Percentiles rank a stretch among this genome's conserved stretches.
Evolutionary conservation across 2,113 vertebrate genomes (phyloP).

Genomic region (Myotis davidii): DNA sequence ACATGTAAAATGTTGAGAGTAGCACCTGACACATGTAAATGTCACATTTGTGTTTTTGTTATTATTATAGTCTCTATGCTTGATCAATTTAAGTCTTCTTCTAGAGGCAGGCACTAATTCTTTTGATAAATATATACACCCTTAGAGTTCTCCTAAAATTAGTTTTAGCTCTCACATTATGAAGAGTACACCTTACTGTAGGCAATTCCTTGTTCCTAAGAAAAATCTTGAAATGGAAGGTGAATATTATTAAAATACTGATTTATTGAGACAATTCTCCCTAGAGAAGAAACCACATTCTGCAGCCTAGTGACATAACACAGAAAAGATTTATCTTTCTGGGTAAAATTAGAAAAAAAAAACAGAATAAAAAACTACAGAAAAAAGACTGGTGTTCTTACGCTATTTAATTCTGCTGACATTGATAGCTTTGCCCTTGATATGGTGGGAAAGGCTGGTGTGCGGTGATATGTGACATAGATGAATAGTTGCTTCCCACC

Average conservation of each 20-base stretch:
- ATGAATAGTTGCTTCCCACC: background rate
- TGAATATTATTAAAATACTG: background rate
- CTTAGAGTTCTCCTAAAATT: background rate
- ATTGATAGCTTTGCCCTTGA: background rate
- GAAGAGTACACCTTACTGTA: background rate
- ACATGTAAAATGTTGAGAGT: background rate
- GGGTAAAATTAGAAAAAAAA: background rate
- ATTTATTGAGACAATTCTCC: background rate
- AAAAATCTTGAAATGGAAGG: background rate
- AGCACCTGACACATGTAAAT: background rate
- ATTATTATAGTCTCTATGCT: background rate
- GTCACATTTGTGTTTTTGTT: background rate
- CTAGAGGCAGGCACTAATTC: background rate
- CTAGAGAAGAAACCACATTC: background rate
- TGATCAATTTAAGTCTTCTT: background rate
- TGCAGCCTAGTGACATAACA: background rate
- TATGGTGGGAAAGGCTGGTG: background rate
- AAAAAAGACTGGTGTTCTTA: background rate
- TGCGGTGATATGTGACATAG: background rate
- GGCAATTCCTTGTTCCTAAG: background rate
- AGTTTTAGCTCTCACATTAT: background rate
- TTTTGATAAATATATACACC: background rate
- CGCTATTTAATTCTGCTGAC: background rate
- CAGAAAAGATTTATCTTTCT: background rate
- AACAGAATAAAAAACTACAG: background rate